Conservation (phyloP, 2,113 vertebrate species). For the Oxyruncus cristatus region DNA sequence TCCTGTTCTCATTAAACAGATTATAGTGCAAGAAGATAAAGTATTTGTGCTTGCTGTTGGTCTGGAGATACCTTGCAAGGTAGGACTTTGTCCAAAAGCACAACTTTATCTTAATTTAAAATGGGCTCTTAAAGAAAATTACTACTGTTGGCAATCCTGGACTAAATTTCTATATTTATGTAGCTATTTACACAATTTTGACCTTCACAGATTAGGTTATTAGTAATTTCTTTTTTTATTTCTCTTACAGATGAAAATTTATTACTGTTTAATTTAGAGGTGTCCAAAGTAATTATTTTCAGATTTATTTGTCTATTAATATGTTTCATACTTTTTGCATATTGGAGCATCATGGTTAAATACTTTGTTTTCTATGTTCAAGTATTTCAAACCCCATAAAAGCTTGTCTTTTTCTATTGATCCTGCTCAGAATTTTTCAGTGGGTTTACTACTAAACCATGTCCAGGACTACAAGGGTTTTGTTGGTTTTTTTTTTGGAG, state of each 20-base stretch:
- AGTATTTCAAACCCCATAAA: not conserved
- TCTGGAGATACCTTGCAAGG: not conserved
- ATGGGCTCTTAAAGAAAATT: not conserved
- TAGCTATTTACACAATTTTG: not conserved
- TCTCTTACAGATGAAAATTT: not conserved
- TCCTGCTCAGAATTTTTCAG: not conserved
- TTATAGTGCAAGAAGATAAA: not conserved
- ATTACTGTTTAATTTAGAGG: not conserved
- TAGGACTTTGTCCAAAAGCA: not conserved
- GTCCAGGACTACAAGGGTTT: not conserved
- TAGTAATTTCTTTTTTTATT: not conserved
- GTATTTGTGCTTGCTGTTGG: not conserved
- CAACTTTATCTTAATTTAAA: not conserved
- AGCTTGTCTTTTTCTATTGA: not conserved
- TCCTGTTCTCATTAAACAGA: not conserved
- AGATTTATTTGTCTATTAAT: not conserved
- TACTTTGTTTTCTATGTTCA: not conserved
- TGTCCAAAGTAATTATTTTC: not conserved
- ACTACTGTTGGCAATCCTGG: not conserved
- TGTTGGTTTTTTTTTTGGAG: rapidly evolving
- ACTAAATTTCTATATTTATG: not conserved
- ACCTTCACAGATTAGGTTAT: not conserved
- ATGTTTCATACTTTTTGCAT: not conserved
- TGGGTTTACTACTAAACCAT: not conserved
- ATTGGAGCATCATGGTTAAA: not conserved